Base-by-base conservation (phyloP, 2,797 vertebrate genomes). In the Sebastes melanostomus region DNA sequence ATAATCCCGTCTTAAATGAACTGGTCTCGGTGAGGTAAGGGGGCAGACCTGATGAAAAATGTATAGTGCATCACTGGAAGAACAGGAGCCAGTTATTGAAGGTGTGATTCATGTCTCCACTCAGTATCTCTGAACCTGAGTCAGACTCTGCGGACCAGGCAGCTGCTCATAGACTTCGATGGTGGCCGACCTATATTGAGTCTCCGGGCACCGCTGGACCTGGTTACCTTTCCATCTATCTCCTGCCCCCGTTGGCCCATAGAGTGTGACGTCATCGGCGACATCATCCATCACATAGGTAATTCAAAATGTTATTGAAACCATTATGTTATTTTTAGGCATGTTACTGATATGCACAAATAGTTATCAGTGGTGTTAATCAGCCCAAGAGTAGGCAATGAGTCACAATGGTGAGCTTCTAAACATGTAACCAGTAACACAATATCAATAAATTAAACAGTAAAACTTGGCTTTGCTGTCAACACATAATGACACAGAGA, bases 241-340 rank as follows among this genome's bases (percentile, higher is more conserved):
- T 85, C 52, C 27, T 84, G 84, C 2, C 92, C 94, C 4, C 94
- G 93, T 20, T 99, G 98, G 97, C 98, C 98, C 1, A 34, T 94
- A 5, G 98, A 98, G 84, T 97, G 98, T 59, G 97, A 98, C 81
- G 97, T 99, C 89, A 94, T 98, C 85, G 75, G 91, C 8, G 97
- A 97, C 62, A 61, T 52, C 0, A 90, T 98, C 27, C 90, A 94
- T 66, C 98, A 99, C 81, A 96, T 98, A 0, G 97, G 98, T 99
- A 91, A 75, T n/a, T 5, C 20, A 38, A 32, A 16, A 27, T 65
- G 4, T 24, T n/a, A 24, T 50, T 72, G 25, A 30, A 76, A 46
- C 4, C 3, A 34, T 20, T 60, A 36, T 55, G 24, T 52, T 24
- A 24, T 20, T 50, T 8, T 50, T 13, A 10, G 0, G 0, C 7